Evolutionary conservation across 2,113 vertebrate genomes (phyloP), one percentile per base, ranked within the genome.

Genomic region (Camelus dromedarius): DNA sequence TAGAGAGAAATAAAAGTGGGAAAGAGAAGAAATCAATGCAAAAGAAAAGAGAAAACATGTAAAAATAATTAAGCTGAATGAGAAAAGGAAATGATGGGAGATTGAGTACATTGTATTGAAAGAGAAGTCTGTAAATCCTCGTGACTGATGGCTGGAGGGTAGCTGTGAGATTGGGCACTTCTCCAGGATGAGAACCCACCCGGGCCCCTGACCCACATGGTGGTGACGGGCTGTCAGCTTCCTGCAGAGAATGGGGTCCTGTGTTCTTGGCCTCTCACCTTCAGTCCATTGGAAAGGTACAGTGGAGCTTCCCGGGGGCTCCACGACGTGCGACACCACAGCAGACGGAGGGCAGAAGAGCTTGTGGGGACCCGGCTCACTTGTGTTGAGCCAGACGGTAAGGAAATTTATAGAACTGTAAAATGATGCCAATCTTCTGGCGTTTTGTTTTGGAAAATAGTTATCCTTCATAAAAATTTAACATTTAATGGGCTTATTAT

Each of bases 321-420:
- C 0, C 0, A 0, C 1, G 56, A 42, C 0, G 0, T 0, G 26
- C 6, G 66, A 46, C 2, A 2, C 13, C 19, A 5, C 7, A 16
- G 10, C 46, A 30, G 69, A 18, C 28, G 0, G 2, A 32, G 5
- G 5, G 30, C 38, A 58, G 52, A 52, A n/a, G 56, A 48, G 22
- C 28, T 14, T 20, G 1, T 10, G 73, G 19, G 81, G 7, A 1
- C 38, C 38, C 15, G 18, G 50, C 48, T 42, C 56, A 46, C 79
- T 54, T 26, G 46, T 19, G 10, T 52, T 5, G 26, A 30, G 26
- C 56, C 70, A 12, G 30, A 54, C 26, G 1, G 20, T 9, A 24
- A 42, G 60, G 75, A 60, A 5, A 20, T 20, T 4, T 52, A 14
- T 48, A 5, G 30, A 35, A 46, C 46, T 48, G 18, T 52, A 19